phyloP scores from a whole-genome alignment of 2,797 vertebrate species.

The Girardinus metallicus region DNA sequence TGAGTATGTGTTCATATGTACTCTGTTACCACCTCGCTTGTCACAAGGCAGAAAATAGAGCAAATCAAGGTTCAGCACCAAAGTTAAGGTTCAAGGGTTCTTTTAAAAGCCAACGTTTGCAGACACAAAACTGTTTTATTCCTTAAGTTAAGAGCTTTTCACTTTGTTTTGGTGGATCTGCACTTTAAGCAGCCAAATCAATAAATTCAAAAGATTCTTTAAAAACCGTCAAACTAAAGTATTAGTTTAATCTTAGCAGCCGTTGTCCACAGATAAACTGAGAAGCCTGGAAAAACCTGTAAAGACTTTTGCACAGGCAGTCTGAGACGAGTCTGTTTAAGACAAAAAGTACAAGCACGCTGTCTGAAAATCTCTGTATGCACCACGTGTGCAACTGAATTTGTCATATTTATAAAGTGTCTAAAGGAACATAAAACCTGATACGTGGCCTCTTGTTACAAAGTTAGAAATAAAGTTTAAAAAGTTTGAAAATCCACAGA shows the following conservation, averaged over 20 bases:
- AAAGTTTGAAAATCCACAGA: background rate
- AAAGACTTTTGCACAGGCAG: constrained; percentile 1
- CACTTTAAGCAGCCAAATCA: background rate
- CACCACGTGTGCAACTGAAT: background rate
- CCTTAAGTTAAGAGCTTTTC: background rate
- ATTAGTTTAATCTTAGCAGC: background rate
- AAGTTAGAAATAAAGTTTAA: background rate
- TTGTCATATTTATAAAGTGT: background rate
- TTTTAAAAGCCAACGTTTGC: background rate
- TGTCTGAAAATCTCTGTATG: background rate
- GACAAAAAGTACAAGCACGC: background rate
- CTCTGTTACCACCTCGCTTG: background rate
- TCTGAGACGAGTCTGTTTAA: background rate
- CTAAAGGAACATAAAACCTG: background rate
- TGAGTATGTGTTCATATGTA: background rate
- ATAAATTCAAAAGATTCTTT: background rate
- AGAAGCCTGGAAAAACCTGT: too few relatives aligned
- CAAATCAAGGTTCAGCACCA: background rate
- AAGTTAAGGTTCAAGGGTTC: background rate
- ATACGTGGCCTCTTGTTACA: background rate
- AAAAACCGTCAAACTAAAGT: background rate
- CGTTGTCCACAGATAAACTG: background rate
- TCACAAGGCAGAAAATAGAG: background rate
- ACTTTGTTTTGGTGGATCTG: background rate
- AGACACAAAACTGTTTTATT: background rate